These are phyloP conservation scores for Bufotes viridis DNA, from an alignment of 2,797 vertebrate species.

Conservation along the genomic window DNA sequence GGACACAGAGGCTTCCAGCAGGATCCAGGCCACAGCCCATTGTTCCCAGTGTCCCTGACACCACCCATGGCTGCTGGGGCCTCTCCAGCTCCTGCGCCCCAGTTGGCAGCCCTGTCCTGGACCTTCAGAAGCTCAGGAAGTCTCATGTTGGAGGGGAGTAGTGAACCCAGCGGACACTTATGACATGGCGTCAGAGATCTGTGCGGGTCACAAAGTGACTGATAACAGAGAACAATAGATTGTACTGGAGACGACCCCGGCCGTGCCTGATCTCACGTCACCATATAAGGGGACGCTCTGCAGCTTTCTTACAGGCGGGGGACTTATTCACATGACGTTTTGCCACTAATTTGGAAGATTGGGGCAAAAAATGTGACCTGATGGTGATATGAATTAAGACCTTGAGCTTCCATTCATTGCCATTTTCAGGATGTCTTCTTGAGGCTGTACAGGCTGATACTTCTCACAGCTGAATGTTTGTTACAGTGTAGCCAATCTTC, in stretches of 20 bases:
- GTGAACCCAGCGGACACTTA: background rate
- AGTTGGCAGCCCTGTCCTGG: background rate
- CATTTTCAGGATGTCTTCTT: no score
- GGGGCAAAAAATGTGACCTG: no score
- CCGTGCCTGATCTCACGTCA: no score
- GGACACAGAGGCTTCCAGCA: conserved; percentile 10
- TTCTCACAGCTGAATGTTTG: no score
- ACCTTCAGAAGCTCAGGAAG: background rate
- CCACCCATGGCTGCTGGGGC: background rate
- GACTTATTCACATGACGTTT: no score
- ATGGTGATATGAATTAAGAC: no score
- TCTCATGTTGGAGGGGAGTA: background rate
- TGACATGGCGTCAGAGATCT: background rate
- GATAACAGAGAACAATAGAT: background rate
- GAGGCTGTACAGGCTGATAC: no score
- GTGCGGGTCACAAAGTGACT: background rate
- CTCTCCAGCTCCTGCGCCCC: background rate
- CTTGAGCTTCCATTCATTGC: no score
- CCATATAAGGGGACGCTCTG: background rate
- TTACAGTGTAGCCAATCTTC: no score
- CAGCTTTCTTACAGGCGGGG: background rate
- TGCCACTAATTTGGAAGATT: no score
- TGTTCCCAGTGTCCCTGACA: background rate
- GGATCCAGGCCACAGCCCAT: background rate
- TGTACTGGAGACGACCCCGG: background rate